Evolutionary conservation across 35 echinoderm and acorn worm species (phyloP), one percentile per base, ranked within the genome.

Genomic region (Holothuria glaberrima): DNA sequence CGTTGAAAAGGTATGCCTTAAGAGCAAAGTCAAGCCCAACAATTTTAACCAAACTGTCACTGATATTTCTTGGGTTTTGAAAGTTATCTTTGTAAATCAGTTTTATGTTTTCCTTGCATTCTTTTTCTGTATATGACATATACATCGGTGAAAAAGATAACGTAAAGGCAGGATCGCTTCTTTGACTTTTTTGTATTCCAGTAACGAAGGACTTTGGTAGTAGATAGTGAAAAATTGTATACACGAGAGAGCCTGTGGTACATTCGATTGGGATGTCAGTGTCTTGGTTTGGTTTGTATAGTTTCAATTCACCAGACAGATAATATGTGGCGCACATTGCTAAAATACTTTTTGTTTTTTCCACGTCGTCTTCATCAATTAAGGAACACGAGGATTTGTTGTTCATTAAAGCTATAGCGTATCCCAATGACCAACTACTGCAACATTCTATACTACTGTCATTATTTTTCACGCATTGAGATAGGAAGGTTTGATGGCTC

Each of bases 341-440:
- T 20, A 99, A 59, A 36, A 99, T 46, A 29, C 54, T 45, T 10
- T 58, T 76, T 30, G 80, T 45, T 24, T 30, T 57, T 56, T 66
- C 70, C 0, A 99, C 84, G 41, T 99, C 97, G 6, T 10, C 26
- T 27, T 74, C 70, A 26, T 31, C 57, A 27, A 99, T 86, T 18
- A 84, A 91, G 20, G 48, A 59, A 67, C 93, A 99, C 1, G 93
- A 93, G 24, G 86, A 44, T 80, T 90, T 99, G 48, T 90, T 88
- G 62, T 66, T 89, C 19, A 99, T 44, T 14, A 95, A 68, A 30
- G 97, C 93, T 22, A 93, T 58, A 41, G 92, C 63, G n/a, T 94
- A 70, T 70, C 97, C 97, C 5, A 99, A 24, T 21, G 97, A 99
- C 93, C 91, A 95, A 65, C 80, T 93, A n/a, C 83, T 91, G 78